Base-by-base conservation (phyloP, 2,888 invertebrate genomes). In the Chaetogeoica ovagalla region DNA sequence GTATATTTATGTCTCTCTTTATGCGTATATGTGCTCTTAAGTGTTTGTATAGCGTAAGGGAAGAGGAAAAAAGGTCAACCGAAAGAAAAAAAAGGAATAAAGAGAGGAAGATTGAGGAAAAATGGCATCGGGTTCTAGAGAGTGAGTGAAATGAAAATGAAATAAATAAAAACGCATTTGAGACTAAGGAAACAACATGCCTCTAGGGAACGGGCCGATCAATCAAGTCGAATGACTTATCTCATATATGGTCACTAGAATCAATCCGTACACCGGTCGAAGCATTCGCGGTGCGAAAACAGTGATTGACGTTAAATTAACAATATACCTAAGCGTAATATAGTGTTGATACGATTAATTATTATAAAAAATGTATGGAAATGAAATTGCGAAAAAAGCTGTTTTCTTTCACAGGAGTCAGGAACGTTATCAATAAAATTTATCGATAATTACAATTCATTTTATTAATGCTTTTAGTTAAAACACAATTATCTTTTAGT, bases 211-310 rank as follows among this genome's bases (percentile, higher is more conserved):
- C 7, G 62, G 52, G 48, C 39, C 69, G 62, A 77, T 77, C 77
- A 77, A 77, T 77, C 77, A 77, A 55, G 11, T 21, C n/a, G 77
- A 62, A 70, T 77, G 69, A 77, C 77, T 77, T 77, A 77, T 77
- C 70, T 69, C 62, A 60, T 62, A 70, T 52, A 37, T 39, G 77
- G 69, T 70, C 77, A 77, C 39, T 43, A 37, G 19, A 77, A 77
- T 77, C 69, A 77, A 77, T 77, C 62, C 52, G 62, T 77, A 77
- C 19, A 62, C 43, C n/a, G 59, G 48, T 68, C 60, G n/a, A 60
- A 52, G 21, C 57, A 75, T 74, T n/a, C 21, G 55, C 55, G 13
- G 17, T 15, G 19, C 39, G 59, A 39, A 62, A 63, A 65, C 19
- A 55, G 74, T 21, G 55, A 23, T 65, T 74, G 65, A 74, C 65